These are phyloP conservation scores for Lepisosteus oculatus DNA, from an alignment of 2,113 vertebrate genomes.

Conservation along the genomic window DNA sequence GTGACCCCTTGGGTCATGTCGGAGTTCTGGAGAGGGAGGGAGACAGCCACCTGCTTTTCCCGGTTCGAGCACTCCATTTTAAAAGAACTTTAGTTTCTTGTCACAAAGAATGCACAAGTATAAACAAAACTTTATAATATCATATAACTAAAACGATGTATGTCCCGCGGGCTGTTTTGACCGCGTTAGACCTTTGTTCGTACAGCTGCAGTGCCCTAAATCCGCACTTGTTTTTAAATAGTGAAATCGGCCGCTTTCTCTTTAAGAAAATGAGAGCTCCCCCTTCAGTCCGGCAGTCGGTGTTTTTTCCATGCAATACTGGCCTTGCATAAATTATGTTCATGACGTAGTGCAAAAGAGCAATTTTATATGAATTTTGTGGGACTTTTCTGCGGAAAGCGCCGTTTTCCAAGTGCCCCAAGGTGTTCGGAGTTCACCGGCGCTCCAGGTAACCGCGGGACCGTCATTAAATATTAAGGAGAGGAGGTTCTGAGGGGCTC, in stretches of 20 bases:
- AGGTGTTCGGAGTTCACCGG: constrained; percentile 36
- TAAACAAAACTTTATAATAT: too few species aligned
- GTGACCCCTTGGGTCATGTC: too few species aligned
- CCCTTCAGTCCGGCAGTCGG: constrained; percentile 61
- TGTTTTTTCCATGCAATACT: constrained; percentile 82
- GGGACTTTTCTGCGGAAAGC: constrained; percentile 52
- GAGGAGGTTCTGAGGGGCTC: constrained; percentile 52
- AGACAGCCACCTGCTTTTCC: too few species aligned
- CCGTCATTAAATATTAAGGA: constrained; percentile 69
- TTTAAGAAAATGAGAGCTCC: constrained; percentile 71
- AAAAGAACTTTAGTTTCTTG: too few species aligned
- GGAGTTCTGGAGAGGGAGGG: too few species aligned
- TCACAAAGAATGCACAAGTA: too few species aligned
- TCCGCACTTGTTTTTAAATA: too few species aligned
- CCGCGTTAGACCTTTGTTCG: too few species aligned
- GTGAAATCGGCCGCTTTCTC: constrained; percentile 33
- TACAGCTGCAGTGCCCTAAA: too few species aligned
- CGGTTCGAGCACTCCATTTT: too few species aligned
- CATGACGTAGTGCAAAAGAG: constrained; percentile 95
- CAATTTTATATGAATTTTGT: constrained; percentile 73
- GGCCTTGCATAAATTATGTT: constrained; percentile 98
- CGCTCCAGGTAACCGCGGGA: constrained; percentile 44
- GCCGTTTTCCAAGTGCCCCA: constrained; percentile 36
- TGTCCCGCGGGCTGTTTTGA: too few species aligned
- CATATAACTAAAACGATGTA: too few species aligned